Percentiles rank a stretch among this genome's conserved stretches.
Evolutionary conservation across 2,113 vertebrate genomes (phyloP).

Genomic region (Ibidorhyncha struthersii): DNA sequence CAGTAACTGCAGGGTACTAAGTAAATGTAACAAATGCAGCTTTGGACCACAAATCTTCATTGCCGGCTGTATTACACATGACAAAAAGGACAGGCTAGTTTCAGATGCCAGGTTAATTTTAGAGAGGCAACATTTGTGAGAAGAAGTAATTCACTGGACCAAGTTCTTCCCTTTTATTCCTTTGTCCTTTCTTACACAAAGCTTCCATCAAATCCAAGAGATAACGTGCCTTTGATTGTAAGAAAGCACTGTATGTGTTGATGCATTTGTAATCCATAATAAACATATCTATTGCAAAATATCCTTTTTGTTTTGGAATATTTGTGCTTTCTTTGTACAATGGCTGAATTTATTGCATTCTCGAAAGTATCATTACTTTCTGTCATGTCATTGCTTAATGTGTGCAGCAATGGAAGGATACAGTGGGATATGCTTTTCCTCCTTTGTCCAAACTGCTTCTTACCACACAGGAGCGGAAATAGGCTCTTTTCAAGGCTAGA

Average conservation of each 20-base stretch:
- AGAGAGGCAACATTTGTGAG: background rate
- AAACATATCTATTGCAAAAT: background rate
- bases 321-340: background rate
- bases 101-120: conserved; percentile 1
- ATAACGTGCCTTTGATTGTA: background rate
- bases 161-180: background rate
- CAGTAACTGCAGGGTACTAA: background rate
- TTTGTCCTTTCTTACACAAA: background rate
- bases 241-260: background rate
- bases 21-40: background rate
- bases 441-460: background rate
- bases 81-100: background rate
- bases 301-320: background rate
- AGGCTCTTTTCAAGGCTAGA: background rate
- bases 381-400: background rate
- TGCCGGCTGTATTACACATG: background rate
- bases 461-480: background rate
- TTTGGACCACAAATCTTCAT: conserved; percentile 19
- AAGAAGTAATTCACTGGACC: background rate
- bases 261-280: background rate
- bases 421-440: background rate
- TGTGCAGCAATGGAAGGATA: background rate
- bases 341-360: conserved; percentile 1
- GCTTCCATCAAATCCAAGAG: background rate
- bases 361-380: conserved; percentile 32